Evolutionary conservation across 2,888 invertebrate species (phyloP), one percentile per base, ranked within the genome.

Genomic region (Trichopoda pennipes): DNA sequence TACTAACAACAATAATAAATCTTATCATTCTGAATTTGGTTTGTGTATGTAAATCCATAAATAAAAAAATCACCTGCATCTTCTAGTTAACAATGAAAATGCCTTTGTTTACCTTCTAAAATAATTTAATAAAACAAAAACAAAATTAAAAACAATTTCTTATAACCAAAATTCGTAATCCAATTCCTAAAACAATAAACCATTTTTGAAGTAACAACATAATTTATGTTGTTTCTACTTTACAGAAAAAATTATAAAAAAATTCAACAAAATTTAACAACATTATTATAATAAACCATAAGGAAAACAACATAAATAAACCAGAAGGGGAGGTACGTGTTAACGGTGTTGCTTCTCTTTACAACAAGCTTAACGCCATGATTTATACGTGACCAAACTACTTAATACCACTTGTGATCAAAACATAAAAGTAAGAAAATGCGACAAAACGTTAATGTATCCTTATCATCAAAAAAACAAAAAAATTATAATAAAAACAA

Each of bases 311-410:
- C 14, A 19, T 58, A 69, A 17, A 28, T 42, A 55, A 42, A 21
- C 17, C 32, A 63, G 12, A 4, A 17, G 32, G 16, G n/a, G 19
- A 28, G 38, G 49, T n/a, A n/a, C n/a, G n/a, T 49, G 49, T 53
- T 60, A 53, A 17, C 17, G 49, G 32, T 21, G 16, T 32, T 76
- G 28, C 49, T 60, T 19, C 17, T 47, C 38, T 21, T 53, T 56
- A 38, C 23, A 47, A 49, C 38, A 47, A 23, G 38, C 69, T 78
- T 58, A 21, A 70, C 74, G 81, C 28, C 81, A 77, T 74, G 69
- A 69, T 78, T 78, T 81, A 60, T 66, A 78, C 69, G 73, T 78
- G 81, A 70, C 69, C 60, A 35, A 55, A 77, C 35, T 81, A 63
- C 51, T 17, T 32, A 69, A 73, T 35, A 14, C 28, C 10, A 19